Conservation (phyloP, 2,888 invertebrate species). For the Leptopilina syphax region DNA sequence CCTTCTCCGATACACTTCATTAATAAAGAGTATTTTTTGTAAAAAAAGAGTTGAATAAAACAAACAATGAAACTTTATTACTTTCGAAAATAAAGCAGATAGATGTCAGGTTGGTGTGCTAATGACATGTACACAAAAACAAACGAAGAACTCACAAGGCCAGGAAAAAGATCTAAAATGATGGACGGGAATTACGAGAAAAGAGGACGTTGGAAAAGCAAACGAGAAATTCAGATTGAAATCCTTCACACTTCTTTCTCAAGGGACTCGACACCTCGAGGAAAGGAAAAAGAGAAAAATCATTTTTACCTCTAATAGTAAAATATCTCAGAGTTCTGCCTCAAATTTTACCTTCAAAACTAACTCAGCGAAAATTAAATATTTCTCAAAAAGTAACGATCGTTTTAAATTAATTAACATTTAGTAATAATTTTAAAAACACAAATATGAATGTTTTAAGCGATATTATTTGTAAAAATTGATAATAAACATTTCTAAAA, state of each 20-base stretch:
- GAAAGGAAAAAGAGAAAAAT: constrained; percentile 44
- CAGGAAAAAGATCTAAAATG: constrained; percentile 54
- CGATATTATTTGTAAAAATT: too few relatives aligned
- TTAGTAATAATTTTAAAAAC: too few relatives aligned
- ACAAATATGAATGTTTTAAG: too few relatives aligned
- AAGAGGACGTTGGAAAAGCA: constrained; percentile 43
- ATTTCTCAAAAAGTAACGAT: too few relatives aligned
- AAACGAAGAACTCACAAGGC: constrained; percentile 53
- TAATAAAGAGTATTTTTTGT: constrained; percentile 6
- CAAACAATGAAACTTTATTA: constrained; percentile 50
- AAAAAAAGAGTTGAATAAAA: background rate
- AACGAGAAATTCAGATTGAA: constrained; percentile 55
- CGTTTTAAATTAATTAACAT: too few relatives aligned
- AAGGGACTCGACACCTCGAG: constrained; percentile 48
- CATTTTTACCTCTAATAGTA: constrained; percentile 45
- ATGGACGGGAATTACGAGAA: constrained; percentile 53
- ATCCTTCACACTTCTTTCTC: constrained; percentile 50
- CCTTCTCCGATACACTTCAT: background rate
- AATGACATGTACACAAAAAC: constrained; percentile 69
- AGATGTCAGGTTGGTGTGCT: constrained; percentile 61
- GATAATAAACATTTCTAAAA: background rate
- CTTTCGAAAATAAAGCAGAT: constrained; percentile 53
- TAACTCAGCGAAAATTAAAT: too few relatives aligned
- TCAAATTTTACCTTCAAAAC: too few relatives aligned
- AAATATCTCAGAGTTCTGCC: constrained; percentile 46